Percentiles rank a stretch among this genome's conserved stretches.
Conservation (phyloP, 2,113 vertebrate species). For the Bombycilla garrulus region DNA sequence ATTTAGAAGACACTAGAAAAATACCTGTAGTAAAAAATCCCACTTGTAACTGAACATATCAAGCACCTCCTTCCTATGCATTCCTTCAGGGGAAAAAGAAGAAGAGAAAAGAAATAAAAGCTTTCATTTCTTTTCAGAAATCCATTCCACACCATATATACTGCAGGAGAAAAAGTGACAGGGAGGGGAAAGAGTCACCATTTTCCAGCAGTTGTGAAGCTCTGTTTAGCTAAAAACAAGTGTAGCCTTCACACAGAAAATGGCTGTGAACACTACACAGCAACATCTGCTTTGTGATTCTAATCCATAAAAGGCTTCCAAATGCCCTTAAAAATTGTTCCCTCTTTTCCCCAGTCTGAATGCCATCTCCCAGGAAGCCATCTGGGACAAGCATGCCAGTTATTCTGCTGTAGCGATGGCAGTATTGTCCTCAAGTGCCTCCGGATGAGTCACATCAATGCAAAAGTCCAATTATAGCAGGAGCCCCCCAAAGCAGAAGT, state of each 20-base stretch:
- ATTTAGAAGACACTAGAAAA: not conserved
- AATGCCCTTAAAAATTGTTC: slow-evolving; percentile 53
- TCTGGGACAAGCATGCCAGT: slow-evolving; percentile 43
- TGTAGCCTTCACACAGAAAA: not conserved
- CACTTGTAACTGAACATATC: not conserved
- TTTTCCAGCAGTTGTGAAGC: not conserved
- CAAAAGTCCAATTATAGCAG: slow-evolving; percentile 50
- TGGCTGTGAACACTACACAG: slow-evolving; percentile 17
- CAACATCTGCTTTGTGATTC: slow-evolving; percentile 50
- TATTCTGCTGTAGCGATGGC: slow-evolving; percentile 10
- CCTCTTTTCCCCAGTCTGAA: slow-evolving; percentile 32
- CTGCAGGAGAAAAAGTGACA: not conserved
- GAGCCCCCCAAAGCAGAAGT: slow-evolving; percentile 48
- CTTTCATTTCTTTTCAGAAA: not conserved
- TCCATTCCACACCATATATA: not conserved
- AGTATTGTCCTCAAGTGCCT: slow-evolving; percentile 57
- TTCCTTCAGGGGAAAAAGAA: not conserved
- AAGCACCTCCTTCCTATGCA: not conserved
- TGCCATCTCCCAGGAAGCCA: slow-evolving; percentile 49
- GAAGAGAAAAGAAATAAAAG: not conserved
- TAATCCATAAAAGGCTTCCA: slow-evolving; percentile 46
- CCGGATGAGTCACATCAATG: slow-evolving; percentile 55
- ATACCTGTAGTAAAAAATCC: not conserved
- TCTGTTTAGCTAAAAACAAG: not conserved
- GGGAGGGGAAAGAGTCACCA: not conserved